Percentiles rank a stretch among this genome's conserved stretches.
Evolutionary conservation across 2,113 vertebrate species (phyloP).

Genomic region (Morone chrysops): DNA sequence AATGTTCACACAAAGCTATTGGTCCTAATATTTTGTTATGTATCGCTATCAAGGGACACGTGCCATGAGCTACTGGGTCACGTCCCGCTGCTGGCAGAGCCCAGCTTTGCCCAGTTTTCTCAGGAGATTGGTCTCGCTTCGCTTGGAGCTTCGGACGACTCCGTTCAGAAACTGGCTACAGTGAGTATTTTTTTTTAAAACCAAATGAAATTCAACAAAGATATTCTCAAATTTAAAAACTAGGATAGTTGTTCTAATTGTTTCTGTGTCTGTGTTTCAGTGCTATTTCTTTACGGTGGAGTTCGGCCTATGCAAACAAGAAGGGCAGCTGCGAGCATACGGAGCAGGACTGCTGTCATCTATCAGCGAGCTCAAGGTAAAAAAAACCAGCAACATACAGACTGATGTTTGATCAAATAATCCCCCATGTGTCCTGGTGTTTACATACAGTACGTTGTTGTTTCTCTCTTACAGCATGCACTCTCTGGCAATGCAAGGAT

Average conservation of each 20-base stretch:
- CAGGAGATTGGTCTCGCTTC: slow-evolving; percentile 98
- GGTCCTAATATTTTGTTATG: not conserved
- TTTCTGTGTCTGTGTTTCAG: slow-evolving; percentile 77
- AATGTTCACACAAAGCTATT: not conserved
- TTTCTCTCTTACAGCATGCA: slow-evolving; percentile 84
- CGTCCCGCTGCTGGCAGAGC: slow-evolving; percentile 95
- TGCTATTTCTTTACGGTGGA: slow-evolving; percentile 99
- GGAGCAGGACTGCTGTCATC: slow-evolving; percentile 97
- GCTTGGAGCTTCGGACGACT: slow-evolving; percentile 96
- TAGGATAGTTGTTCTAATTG: not conserved
- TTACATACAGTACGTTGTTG: not conserved
- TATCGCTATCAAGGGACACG: slow-evolving; percentile 87
- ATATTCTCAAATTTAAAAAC: not conserved
- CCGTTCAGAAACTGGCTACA: slow-evolving; percentile 95
- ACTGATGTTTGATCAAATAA: not conserved
- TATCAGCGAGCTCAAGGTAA: slow-evolving; percentile 96
- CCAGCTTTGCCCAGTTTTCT: slow-evolving; percentile 98
- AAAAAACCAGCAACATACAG: not conserved
- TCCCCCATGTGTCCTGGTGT: not conserved
- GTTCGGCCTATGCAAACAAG: slow-evolving; percentile 98
- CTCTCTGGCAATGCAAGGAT: slow-evolving; percentile 92
- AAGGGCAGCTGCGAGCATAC: slow-evolving; percentile 93
- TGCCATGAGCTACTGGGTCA: slow-evolving; percentile 98
- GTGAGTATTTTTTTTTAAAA: slow-evolving; percentile 79
- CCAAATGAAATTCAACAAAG: not conserved